Base-by-base conservation (phyloP, 1,140 invertebrate species). In the Lucilia sericata region DNA sequence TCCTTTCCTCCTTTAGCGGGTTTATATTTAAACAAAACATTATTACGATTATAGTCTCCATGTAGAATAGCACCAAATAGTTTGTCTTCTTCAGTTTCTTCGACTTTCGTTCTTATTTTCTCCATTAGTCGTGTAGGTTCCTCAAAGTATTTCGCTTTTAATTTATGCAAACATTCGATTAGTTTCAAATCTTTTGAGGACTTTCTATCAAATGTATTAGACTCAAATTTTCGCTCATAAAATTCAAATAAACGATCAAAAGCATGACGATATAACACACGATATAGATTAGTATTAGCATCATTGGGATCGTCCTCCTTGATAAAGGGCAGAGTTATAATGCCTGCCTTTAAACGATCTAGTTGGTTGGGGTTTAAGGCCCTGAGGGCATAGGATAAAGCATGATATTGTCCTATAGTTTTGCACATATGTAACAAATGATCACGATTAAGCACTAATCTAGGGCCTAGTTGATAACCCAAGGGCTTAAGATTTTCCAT, bases 11-110 rank as follows among this genome's bases (percentile, higher is more conserved):
- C 83, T 30, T 88, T 85, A 60, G 47, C 49, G 0, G 55, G 14
- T 82, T 74, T 85, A 76, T 85, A 87, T 34, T 84, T 88, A 74
- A 91, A 91, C 2, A 91, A 83, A 4, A 91, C 88, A 86, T 91
- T 91, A 84, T 91, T 91, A 5, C 90, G 88, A 85, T 91, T 91
- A 78, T 85, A 91, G 75, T 91, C 90, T 25, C 90, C 90, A 81
- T 91, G 90, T 17, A 88, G 82, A n/a, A 91, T 86, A 2, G 87
- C 90, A 17, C 85, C 85, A 60, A 91, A 91, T 7, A 84, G 8
- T 8, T 80, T 84, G 36, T 91, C 88, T 17, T 84, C 60, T 8
- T 84, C 76, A 0, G 74, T 83, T 47, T 84, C 84, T 12, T 60
- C 83, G 1, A 87, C 74, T 0, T 25, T 21, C 17, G 81, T 88